A percentile compares a stretch with the other conserved stretches of the same genome.
These are phyloP conservation scores for Lordiphosa andalusiaca DNA, from an alignment of 2,888 invertebrate species.

Conservation along the genomic window DNA sequence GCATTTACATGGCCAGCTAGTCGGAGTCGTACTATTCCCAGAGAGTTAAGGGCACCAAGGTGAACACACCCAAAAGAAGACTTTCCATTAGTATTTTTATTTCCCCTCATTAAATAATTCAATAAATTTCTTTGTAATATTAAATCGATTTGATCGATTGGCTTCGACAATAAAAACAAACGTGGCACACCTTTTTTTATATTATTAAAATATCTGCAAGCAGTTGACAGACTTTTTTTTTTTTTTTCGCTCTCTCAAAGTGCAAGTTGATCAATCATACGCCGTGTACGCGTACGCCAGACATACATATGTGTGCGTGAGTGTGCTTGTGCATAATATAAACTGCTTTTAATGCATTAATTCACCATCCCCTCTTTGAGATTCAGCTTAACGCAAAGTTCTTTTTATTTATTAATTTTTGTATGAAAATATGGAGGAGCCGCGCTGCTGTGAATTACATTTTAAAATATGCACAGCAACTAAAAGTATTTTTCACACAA, in stretches of 20 bases:
- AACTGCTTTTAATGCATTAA: slow-evolving; percentile 68
- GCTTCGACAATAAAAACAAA: too few relatives aligned
- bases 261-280: slow-evolving; percentile 67
- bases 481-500: slow-evolving; percentile 70
- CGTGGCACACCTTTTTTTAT: too few relatives aligned
- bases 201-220: too few relatives aligned
- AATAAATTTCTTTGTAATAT: too few relatives aligned
- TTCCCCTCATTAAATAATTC: too few relatives aligned
- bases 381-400: slow-evolving; percentile 32
- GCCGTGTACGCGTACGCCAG: slow-evolving; percentile 43
- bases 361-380: slow-evolving; percentile 37
- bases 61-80: too few relatives aligned
- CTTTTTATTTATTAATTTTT: slow-evolving; percentile 29
- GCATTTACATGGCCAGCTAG: too few relatives aligned
- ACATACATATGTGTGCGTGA: slow-evolving; percentile 3
- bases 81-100: too few relatives aligned
- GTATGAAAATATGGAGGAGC: not conserved
- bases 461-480: slow-evolving; percentile 62
- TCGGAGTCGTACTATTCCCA: too few relatives aligned
- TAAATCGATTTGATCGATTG: too few relatives aligned
- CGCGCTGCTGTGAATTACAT: slow-evolving; percentile 44
- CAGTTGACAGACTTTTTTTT: too few relatives aligned
- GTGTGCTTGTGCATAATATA: slow-evolving; percentile 43
- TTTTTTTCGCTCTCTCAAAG: slow-evolving; percentile 45
- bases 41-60: too few relatives aligned